A percentile compares a stretch with the other conserved stretches of the same genome.
phyloP scores from a whole-genome alignment of 2,888 invertebrate species.

The Philhelius pedissequus region DNA sequence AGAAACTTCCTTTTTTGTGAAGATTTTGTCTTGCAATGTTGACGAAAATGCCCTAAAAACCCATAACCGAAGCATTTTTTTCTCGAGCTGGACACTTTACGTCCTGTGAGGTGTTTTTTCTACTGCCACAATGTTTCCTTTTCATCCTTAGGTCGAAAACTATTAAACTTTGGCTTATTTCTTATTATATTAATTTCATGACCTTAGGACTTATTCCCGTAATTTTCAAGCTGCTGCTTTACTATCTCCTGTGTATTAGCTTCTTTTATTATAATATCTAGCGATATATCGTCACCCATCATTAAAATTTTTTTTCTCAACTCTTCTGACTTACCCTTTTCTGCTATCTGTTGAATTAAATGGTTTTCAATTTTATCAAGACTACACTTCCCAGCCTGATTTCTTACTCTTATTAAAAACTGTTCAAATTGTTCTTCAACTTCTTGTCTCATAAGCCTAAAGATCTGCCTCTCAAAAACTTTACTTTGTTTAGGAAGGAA shows the following conservation, averaged over 20 bases:
- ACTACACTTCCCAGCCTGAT: conserved; percentile 72
- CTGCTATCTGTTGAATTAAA: conserved; percentile 71
- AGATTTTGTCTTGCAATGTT: conserved; percentile 5
- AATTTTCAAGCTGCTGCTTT: conserved; percentile 29
- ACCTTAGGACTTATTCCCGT: conserved; percentile 12
- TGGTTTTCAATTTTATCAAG: conserved; percentile 71
- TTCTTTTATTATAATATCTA: conserved; percentile 37
- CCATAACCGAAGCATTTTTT: conserved; percentile 9
- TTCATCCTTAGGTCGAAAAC: conserved; percentile 14
- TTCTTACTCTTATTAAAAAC: conserved; percentile 70
- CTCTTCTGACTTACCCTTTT: conserved; percentile 69
- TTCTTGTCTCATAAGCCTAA: conserved; percentile 71
- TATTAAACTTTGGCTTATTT: conserved; percentile 10
- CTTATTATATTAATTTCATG: conserved; percentile 11
- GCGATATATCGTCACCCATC: conserved; percentile 23
- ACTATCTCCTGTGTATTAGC: conserved; percentile 37
- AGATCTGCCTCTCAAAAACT: conserved; percentile 72
- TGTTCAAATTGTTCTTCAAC: conserved; percentile 71
- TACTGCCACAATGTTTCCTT: conserved; percentile 9
- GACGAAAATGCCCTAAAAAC: conserved; percentile 4
- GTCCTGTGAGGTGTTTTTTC: neutral
- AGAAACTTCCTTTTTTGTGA: conserved; percentile 2
- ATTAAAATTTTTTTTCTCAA: conserved; percentile 49
- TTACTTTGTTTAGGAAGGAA: conserved; percentile 70
- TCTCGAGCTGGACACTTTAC: conserved; percentile 6